These are phyloP conservation scores for Cynopterus brachyotis DNA, from an alignment of 2,113 vertebrate species.

Conservation along the genomic window DNA sequence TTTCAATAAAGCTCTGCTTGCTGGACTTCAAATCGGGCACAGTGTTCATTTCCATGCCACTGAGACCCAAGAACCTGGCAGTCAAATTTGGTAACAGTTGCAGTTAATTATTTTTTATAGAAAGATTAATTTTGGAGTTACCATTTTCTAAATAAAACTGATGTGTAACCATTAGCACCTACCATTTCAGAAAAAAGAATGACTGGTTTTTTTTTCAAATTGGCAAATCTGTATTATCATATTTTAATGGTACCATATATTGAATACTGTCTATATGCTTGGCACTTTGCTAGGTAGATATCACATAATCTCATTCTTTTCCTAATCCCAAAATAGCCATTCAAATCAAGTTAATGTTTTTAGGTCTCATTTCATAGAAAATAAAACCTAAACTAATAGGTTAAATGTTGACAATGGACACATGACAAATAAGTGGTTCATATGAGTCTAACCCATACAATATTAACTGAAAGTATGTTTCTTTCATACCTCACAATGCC, in stretches of 20 bases:
- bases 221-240: not conserved
- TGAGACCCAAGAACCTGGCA: no score
- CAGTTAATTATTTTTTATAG: not conserved
- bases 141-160: not conserved
- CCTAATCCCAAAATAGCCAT: not conserved
- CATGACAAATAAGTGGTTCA: not conserved
- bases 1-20: no score
- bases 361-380: not conserved
- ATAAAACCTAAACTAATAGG: not conserved
- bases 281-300: not conserved
- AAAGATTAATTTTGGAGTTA: not conserved
- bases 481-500: not conserved
- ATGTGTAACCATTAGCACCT: not conserved
- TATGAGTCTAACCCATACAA: not conserved
- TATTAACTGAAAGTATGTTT: not conserved
- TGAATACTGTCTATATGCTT: not conserved
- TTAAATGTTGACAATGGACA: not conserved
- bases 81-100: no score
- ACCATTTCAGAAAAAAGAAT: not conserved
- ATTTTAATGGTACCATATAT: not conserved
- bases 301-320: not conserved
- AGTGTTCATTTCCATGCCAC: no score
- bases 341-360: not conserved
- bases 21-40: no score
- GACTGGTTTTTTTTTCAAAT: not conserved